Evolutionary conservation across 2,888 invertebrate genomes (phyloP), one percentile per base, ranked within the genome.

Genomic region (Byasa hedistus): DNA sequence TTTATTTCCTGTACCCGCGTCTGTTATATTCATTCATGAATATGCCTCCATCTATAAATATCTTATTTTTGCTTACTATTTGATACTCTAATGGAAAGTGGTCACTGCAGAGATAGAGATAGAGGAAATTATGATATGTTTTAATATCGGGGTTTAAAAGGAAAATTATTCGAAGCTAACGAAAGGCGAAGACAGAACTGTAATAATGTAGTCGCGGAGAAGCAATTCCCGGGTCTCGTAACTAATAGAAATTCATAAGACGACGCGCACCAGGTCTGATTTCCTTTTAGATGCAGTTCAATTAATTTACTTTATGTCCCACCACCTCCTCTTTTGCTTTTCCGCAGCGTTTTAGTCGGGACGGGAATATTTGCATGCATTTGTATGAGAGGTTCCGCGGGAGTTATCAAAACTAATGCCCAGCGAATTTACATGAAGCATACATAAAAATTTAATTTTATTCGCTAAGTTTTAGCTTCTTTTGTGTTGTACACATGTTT

Each of bases 201-300:
- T 17, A 22, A 12, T 51, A 56, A 27, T 62, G 36, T 52, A 60
- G 19, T 57, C 23, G 19, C 32, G 12, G 39, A 55, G n/a, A 60
- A 39, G 39, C 55, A 61, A 61, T 48, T 56, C 39, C 58, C 39
- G 66, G 68, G 69, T 71, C 69, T 8, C 57, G 66, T 64, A 65
- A 59, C 74, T 75, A 75, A 76, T 77, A 77, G 68, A 75, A 75
- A 79, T 79, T 77, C 76, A 79, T 78, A 77, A 73, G 73, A 65
- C 74, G 72, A 62, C 68, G 64, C 74, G 69, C 72, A 69, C 70
- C 60, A 69, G 71, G 71, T 70, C 72, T 75, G 75, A 77, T 82
- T 76, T 77, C 74, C 57, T 69, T 71, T 72, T 71, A 69, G 68
- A 67, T 75, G 68, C 70, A 72, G 73, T 73, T 70, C 68, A 68